Evolutionary conservation across 2,888 invertebrate species (phyloP), one percentile per base, ranked within the genome.

Genomic region (Himalopsyche japonica): DNA sequence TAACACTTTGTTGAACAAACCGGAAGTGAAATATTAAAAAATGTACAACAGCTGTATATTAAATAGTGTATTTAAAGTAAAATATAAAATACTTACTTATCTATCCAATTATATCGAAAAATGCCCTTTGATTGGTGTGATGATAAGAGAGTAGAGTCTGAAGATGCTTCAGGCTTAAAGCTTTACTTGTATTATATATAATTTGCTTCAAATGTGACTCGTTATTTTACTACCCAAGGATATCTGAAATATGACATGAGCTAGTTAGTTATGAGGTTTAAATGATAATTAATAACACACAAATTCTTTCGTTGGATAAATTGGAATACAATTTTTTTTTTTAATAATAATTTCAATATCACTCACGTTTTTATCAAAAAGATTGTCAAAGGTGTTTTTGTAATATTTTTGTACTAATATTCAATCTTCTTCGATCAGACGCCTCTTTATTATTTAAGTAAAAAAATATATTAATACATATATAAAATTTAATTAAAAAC

Each of bases 1-100:
- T 84, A 84, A 84, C 84, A 84, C 82, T 84, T 84, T 84, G 84
- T 84, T 84, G 84, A 84, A 79, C 84, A 84, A 80, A 64, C 79
- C 82, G 84, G 84, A 84, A 84, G 76, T 82, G 82, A 80, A 80
- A 84, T 84, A 84, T 84, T 84, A 84, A 70, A 70, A 70, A 70
- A 70, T 27, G 27, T 70, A 70, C 70, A 70, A 70, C 70, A 81
- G 76, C 76, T 37, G 76, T 81, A 76, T 47, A 37, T 76, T 81
- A 81, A 78, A 81, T 84, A 81, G 57, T 78, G 81, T 81, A 77
- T 84, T 84, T 84, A 77, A 84, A 76, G 77, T 79, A 30, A 82
- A 82, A 82, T 76, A 82, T 82, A 76, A 24, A 76, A 81, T 30
- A 76, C 32, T 76, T 34, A 43, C 37, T 43, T 84, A 84, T 84